Base-by-base conservation (phyloP, 1,140 invertebrate species). In the Neelides sp. region DNA sequence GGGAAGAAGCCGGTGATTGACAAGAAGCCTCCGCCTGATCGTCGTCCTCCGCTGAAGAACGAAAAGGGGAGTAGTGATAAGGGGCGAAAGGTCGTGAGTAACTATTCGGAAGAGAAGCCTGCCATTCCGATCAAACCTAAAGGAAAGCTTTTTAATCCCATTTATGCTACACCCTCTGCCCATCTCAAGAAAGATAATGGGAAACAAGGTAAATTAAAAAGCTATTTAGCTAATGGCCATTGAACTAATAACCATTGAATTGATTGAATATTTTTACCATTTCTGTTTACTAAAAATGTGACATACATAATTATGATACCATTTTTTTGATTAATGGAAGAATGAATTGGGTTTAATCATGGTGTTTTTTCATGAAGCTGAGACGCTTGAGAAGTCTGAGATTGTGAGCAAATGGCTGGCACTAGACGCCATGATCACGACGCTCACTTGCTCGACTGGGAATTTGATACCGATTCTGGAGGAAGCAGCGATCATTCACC, bases 51-150 rank as follows among this genome's bases (percentile, higher is more conserved):
- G 30, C 17, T 34, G 55, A 19, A 56, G 61, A 49, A 58, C 44
- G 50, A 48, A 61, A 24, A 58, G 41, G 23, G 39, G 42, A 13
- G 51, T 40, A 39, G 61, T 55, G 4, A 20, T 36, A 7, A 30
- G 26, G 17, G n/a, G n/a, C n/a, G n/a, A n/a, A n/a, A n/a, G n/a
- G n/a, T n/a, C n/a, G n/a, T n/a, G n/a, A n/a, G n/a, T n/a, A n/a
- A n/a, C n/a, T 42, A 13, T 47, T 48, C 22, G 22, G 48, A 74
- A 36, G 80, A 82, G 27, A 84, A 83, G 64, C 84, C 83, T 0
- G 68, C 73, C 0, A 79, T 88, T 28, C 79, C 79, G 4, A 73
- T 71, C 20, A 82, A 82, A 66, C 79, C 80, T 2, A 62, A 70
- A 2, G 71, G 76, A 22, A 75, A 75, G 64, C 66, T 70, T 23